These are phyloP conservation scores for Chironomus striatipennis DNA, from an alignment of 1,140 invertebrate species.

Conservation along the genomic window DNA sequence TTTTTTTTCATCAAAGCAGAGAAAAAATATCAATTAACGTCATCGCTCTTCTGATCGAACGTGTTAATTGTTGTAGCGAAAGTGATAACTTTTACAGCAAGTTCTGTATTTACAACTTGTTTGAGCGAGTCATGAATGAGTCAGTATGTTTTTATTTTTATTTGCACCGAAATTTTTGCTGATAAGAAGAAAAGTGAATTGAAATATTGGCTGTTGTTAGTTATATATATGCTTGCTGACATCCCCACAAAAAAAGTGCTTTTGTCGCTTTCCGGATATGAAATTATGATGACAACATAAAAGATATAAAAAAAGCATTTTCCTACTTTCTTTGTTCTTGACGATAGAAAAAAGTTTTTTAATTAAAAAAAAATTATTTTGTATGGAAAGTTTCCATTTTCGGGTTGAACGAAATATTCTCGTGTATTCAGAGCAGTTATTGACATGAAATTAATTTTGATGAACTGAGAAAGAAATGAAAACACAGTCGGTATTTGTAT, in stretches of 20 bases:
- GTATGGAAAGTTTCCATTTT: background rate
- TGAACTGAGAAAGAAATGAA: no score
- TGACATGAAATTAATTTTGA: background rate
- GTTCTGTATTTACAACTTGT: background rate
- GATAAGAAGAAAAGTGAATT: background rate
- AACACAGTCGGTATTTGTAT: background rate
- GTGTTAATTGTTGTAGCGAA: slow-evolving; percentile 1
- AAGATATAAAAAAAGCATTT: no score
- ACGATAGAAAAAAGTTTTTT: background rate
- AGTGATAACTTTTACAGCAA: background rate
- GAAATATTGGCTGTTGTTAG: no score
- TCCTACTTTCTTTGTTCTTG: no score
- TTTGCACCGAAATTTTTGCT: background rate
- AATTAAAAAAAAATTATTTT: background rate
- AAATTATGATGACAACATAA: no score
- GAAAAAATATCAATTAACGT: background rate
- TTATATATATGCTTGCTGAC: no score
- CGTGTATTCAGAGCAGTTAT: background rate
- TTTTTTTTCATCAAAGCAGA: background rate
- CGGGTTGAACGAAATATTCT: background rate
- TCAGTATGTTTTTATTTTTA: background rate
- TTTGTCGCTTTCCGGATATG: no score
- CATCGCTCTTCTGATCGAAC: background rate
- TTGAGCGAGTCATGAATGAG: background rate
- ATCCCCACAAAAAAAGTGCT: no score